These are phyloP conservation scores for Apamea anceps DNA, from an alignment of 2,888 invertebrate species.

Conservation along the genomic window DNA sequence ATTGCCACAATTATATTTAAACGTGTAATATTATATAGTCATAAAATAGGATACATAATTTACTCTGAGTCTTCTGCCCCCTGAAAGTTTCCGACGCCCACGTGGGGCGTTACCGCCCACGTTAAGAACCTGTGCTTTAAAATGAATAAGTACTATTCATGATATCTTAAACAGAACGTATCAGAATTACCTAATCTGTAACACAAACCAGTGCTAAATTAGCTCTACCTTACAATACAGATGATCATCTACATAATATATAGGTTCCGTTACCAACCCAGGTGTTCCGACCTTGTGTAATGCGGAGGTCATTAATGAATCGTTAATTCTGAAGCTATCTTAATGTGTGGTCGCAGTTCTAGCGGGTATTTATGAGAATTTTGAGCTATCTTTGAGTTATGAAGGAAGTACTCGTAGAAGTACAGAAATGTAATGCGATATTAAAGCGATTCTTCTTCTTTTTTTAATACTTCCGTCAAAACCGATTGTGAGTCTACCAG, in stretches of 20 bases:
- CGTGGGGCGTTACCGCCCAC: no score
- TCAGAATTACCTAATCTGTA: neutral
- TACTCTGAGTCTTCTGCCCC: no score
- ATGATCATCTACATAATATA: slow-evolving; percentile 7
- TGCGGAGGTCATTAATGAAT: slow-evolving; percentile 52
- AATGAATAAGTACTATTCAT: no score
- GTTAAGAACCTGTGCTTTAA: no score
- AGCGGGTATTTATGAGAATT: no score
- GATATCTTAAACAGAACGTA: neutral
- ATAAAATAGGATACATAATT: no score
- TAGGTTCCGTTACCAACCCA: neutral
- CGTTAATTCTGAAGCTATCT: slow-evolving; percentile 37
- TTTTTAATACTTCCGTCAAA: no score
- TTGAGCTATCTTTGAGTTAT: neutral
- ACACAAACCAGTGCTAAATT: neutral
- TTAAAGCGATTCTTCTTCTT: no score
- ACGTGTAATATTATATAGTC: no score
- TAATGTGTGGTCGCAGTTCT: slow-evolving; percentile 20
- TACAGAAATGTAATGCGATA: neutral
- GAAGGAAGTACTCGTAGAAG: neutral
- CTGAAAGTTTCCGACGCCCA: no score
- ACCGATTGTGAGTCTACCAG: no score
- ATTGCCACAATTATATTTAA: no score
- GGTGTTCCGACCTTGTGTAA: slow-evolving; percentile 27
- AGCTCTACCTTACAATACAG: neutral